These are phyloP conservation scores for Rhinogobio ventralis DNA, from an alignment of 2,797 vertebrate species.

Conservation along the genomic window DNA sequence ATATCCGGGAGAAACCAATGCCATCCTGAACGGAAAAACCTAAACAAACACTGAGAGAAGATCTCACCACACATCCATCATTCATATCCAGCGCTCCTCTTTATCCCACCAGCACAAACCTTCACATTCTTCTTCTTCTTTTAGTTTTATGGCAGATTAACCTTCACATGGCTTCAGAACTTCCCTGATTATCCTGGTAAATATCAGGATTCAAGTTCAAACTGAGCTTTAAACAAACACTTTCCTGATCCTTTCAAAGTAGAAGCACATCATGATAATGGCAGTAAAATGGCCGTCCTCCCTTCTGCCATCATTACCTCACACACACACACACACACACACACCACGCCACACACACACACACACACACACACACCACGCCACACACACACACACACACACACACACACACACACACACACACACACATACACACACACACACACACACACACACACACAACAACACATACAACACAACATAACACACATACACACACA, in stretches of 20 bases:
- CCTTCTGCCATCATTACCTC: too few species aligned
- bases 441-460: too few species aligned
- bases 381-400: background rate
- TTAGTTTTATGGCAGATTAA: too few species aligned
- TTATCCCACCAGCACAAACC: background rate
- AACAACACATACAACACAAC: too few species aligned
- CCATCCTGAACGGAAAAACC: background rate
- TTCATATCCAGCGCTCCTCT: background rate
- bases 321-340: background rate
- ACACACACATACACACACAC: too few species aligned
- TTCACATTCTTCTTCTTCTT: too few species aligned
- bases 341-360: background rate
- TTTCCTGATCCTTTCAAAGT: background rate
- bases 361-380: background rate
- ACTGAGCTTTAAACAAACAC: background rate
- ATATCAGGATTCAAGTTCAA: background rate
- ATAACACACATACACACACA: rapidly evolving
- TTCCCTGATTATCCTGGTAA: too few species aligned
- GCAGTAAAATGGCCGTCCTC: background rate
- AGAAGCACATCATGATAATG: background rate
- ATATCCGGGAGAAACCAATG: background rate
- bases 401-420: too few species aligned
- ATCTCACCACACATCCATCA: background rate
- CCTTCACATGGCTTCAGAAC: too few species aligned
- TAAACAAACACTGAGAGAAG: background rate